phyloP scores from a whole-genome alignment of 2,113 vertebrate genomes.

The Emydura subglobosa region DNA sequence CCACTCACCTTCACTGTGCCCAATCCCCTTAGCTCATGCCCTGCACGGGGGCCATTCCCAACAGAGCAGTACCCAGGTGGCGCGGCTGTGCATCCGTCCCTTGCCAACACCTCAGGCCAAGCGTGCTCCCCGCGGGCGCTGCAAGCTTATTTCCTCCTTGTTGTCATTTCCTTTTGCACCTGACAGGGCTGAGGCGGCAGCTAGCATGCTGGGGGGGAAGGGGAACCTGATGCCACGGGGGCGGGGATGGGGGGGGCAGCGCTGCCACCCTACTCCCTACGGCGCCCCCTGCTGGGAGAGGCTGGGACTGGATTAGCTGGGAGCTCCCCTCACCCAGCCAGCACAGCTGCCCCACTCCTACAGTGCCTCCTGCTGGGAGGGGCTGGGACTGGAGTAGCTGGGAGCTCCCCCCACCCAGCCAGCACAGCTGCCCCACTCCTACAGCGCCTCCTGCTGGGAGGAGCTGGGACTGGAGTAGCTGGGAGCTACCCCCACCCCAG shows the following conservation, averaged over 20 bases:
- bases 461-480: too few relatives aligned
- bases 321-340: too few relatives aligned
- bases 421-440: too few relatives aligned
- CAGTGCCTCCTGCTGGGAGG: too few relatives aligned
- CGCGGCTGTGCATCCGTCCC: background rate
- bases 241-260: background rate
- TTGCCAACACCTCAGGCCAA: background rate
- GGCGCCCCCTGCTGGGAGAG: background rate
- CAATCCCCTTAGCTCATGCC: background rate
- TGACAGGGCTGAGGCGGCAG: background rate
- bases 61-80: background rate
- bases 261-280: background rate
- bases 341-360: too few relatives aligned
- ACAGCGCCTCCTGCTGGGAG: too few relatives aligned
- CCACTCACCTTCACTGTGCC: constrained; percentile 26
- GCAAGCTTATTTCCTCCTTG: constrained; percentile 59
- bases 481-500: background rate
- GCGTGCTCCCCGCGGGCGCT: background rate
- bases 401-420: background rate
- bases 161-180: constrained; percentile 68
- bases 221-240: background rate
- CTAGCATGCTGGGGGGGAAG: background rate
- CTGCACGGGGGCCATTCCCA: background rate
- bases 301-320: background rate
- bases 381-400: background rate